Base-by-base conservation (phyloP, 92 coral and sea anemone genomes). In the Nematostella vectensis region DNA sequence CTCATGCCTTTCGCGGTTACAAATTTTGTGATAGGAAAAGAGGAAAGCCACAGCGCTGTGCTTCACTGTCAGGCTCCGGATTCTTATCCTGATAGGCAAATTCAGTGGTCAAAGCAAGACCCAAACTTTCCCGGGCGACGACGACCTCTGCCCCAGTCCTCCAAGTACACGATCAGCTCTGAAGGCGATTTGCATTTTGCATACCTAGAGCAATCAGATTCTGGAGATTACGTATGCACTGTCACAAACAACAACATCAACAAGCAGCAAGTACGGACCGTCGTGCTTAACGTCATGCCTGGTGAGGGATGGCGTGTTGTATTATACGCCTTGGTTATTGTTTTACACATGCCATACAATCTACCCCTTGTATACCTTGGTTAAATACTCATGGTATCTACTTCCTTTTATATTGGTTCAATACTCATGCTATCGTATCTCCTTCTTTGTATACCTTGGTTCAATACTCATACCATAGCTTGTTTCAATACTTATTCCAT, bases 131-230 rank as follows among this genome's bases (percentile, higher is more conserved):
- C 65, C 0, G 67, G 68, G 10, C 55, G 54, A 0, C 69, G 71
- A 4, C 42, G 54, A 27, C 76, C 59, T 10, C 62, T 73, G 0
- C 68, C 63, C 15, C 54, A 50, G 45, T 87, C 89, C 2, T 49
- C 82, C 13, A 56, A 69, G 48, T 70, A 69, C 48, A 76, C 82
- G 17, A 57, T 83, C 38, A 78, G 83, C 67, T 59, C 87, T 23
- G 62, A 68, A 3, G 59, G 76, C 11, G 95, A 80, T 27, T 42
- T 85, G 29, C 95, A 85, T 55, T 85, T 85, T 57, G 82, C 95
- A 2, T 71, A 45, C 47, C 44, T 76, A 4, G 59, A 61, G 47
- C 55, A 18, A 25, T 11, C 55, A 0, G 88, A 85, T 11, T 36
- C 70, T 12, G 88, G 84, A 0, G 70, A 70, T 19, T 85, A 85